Evolutionary conservation across 2,113 vertebrate species (phyloP).

Genomic region (Hassar affinis): DNA sequence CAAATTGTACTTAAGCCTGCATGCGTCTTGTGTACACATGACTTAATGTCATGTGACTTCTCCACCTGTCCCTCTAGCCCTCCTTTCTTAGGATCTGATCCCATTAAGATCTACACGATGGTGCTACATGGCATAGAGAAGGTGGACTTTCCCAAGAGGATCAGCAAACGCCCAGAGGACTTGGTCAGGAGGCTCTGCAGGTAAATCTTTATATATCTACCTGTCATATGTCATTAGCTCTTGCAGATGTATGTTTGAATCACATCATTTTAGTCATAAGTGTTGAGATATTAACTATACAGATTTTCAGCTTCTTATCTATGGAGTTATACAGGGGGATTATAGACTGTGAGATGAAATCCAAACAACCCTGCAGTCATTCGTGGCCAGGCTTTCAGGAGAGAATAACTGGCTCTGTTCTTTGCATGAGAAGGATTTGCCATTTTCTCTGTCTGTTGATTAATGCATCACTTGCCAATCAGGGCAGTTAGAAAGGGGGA

Average conservation of each 20-base stretch:
- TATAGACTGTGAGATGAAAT: background rate
- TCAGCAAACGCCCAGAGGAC: constrained; percentile 72
- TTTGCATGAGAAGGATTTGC: background rate
- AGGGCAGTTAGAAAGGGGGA: background rate
- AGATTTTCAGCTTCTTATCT: background rate
- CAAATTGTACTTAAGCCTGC: background rate
- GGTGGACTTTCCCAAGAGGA: constrained; percentile 73
- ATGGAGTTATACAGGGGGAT: background rate
- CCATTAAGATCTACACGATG: constrained; percentile 77
- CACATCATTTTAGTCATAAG: background rate
- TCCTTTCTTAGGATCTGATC: constrained; percentile 72
- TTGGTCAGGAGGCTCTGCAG: constrained; percentile 76
- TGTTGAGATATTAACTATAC: background rate
- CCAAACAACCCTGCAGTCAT: background rate
- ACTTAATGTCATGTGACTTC: constrained; percentile 11
- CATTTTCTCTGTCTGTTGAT: background rate
- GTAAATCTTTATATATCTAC: constrained; percentile 50
- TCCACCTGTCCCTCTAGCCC: constrained; percentile 59
- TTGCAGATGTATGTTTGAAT: background rate
- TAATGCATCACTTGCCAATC: background rate
- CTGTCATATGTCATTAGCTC: background rate
- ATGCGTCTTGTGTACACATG: background rate
- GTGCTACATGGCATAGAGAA: constrained; percentile 76
- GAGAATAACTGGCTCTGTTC: background rate
- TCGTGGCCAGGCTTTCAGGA: background rate